phyloP scores from a whole-genome alignment of 2,797 vertebrate species.

The Tolypeutes matacus region DNA sequence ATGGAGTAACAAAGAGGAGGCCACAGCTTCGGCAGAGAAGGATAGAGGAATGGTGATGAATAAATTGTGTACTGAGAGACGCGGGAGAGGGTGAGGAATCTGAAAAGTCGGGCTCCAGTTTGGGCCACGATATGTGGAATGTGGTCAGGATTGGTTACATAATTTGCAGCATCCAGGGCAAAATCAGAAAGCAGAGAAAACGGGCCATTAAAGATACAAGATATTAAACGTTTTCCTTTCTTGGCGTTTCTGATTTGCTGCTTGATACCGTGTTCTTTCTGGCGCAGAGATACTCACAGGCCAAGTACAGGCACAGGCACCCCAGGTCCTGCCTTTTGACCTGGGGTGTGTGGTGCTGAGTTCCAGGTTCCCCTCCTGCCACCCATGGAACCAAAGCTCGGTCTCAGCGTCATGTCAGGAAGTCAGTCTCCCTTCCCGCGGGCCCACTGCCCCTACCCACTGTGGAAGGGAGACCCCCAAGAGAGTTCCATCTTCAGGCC shows the following conservation, averaged over 20 bases:
- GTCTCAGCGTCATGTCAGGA: not conserved
- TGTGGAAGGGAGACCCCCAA: not conserved
- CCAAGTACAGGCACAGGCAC: not conserved
- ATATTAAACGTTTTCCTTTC: not conserved
- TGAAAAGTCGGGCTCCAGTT: not conserved
- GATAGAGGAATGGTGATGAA: not conserved
- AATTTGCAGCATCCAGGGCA: not conserved
- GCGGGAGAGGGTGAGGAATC: not conserved
- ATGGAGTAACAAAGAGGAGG: not conserved
- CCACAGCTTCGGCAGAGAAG: not conserved
- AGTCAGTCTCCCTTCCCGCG: not conserved
- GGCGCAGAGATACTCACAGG: not conserved
- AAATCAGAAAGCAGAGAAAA: not conserved
- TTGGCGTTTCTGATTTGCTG: not conserved
- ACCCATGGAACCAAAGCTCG: not conserved
- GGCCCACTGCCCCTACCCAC: not conserved
- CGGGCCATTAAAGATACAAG: no score
- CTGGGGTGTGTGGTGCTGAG: no score
- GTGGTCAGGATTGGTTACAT: not conserved
- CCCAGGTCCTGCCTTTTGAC: not conserved
- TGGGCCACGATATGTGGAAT: not conserved
- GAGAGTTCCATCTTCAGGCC: not conserved
- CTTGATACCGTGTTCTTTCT: not conserved
- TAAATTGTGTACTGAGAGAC: not conserved
- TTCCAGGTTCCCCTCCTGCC: not conserved